Percentiles rank a stretch among this genome's conserved stretches.
phyloP scores from a whole-genome alignment of 1,140 invertebrate species.

The Sipha flava region DNA sequence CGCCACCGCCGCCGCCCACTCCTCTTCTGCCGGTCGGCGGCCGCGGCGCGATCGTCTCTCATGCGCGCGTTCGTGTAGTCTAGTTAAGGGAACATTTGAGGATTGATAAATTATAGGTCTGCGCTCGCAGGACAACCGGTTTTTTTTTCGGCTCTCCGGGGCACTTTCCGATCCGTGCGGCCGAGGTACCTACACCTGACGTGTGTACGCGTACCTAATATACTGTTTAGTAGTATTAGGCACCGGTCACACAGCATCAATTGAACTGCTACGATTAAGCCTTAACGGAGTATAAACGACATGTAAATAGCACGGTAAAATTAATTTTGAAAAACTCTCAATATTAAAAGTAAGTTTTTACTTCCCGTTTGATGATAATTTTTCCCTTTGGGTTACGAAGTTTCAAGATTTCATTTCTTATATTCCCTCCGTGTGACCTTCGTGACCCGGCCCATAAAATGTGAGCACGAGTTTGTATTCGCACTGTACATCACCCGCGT shows the following conservation, averaged over 20 bases:
- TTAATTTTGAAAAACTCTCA: too few relatives aligned
- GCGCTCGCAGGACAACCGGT: slow-evolving; percentile 20
- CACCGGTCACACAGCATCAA: not conserved
- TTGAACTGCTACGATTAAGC: not conserved
- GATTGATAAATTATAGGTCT: slow-evolving; percentile 32
- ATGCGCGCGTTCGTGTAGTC: slow-evolving; percentile 12
- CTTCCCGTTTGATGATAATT: too few relatives aligned
- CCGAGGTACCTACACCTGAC: not conserved
- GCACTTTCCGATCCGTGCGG: not conserved
- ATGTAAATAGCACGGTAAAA: not conserved
- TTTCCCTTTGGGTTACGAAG: too few relatives aligned
- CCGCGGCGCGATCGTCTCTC: not conserved
- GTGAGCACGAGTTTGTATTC: too few relatives aligned
- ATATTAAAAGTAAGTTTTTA: too few relatives aligned
- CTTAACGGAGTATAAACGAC: not conserved
- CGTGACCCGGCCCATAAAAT: too few relatives aligned
- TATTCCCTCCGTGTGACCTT: too few relatives aligned
- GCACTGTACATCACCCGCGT: too few relatives aligned
- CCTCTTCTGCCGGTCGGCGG: not conserved
- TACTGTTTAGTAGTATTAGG: not conserved
- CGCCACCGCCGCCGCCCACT: not conserved
- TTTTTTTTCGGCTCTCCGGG: slow-evolving; percentile 21
- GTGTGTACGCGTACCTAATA: not conserved
- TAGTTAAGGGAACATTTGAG: slow-evolving; percentile 31
- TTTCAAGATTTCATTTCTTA: too few relatives aligned